Percentiles rank a stretch among this genome's conserved stretches.
Evolutionary conservation across 1,140 invertebrate species (phyloP).

Genomic region (Trichonephila clavata): DNA sequence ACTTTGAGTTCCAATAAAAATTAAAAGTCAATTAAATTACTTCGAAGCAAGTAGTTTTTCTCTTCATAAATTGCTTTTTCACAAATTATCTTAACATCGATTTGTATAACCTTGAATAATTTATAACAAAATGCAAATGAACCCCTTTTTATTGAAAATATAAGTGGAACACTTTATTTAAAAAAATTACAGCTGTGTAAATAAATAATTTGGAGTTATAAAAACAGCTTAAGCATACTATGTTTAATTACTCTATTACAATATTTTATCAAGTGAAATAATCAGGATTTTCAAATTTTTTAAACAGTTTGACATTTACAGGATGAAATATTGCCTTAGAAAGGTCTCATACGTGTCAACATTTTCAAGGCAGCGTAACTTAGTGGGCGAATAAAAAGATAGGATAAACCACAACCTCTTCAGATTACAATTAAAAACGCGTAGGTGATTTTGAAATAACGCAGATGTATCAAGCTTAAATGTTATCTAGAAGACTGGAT

Average conservation of each 20-base stretch:
- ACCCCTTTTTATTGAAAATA: no score
- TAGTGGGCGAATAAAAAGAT: slow-evolving; percentile 31
- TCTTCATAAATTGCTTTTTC: no score
- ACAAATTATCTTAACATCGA: no score
- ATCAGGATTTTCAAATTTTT: background rate
- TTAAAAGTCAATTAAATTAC: no score
- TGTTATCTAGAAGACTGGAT: background rate
- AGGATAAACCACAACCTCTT: slow-evolving; percentile 42
- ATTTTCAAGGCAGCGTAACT: slow-evolving; percentile 12
- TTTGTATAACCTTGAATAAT: no score
- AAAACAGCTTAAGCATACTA: no score
- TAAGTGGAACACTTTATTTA: no score
- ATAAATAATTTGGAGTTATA: no score
- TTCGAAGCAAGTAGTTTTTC: no score
- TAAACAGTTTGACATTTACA: background rate
- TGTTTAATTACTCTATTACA: background rate
- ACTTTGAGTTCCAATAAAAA: no score
- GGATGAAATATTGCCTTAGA: background rate
- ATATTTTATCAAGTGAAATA: background rate
- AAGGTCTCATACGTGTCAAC: background rate
- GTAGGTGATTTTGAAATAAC: slow-evolving; percentile 39
- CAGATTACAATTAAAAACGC: slow-evolving; percentile 40
- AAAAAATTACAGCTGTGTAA: no score
- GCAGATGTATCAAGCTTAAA: background rate
- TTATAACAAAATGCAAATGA: no score